These are phyloP conservation scores for Anoncus sp. DNA, from an alignment of 2,888 invertebrate genomes.

Conservation along the genomic window DNA sequence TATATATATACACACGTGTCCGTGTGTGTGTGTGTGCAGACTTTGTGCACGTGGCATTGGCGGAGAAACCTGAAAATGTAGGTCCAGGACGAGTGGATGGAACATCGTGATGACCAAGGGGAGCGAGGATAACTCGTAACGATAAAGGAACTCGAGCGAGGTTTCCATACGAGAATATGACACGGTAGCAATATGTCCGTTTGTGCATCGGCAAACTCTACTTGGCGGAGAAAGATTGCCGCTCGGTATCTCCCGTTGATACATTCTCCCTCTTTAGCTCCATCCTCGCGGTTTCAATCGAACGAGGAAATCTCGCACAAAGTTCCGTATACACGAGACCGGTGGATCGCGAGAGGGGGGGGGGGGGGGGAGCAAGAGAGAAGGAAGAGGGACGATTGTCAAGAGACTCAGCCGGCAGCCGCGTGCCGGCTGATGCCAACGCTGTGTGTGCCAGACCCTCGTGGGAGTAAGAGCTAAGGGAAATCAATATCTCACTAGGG, in stretches of 20 bases:
- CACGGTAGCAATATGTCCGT: conserved; percentile 36
- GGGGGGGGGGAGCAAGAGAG: conserved; percentile 6
- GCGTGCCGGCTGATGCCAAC: conserved; percentile 69
- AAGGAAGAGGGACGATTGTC: conserved; percentile 39
- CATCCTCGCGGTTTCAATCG: background rate
- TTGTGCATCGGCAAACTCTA: conserved; percentile 29
- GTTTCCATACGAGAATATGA: background rate
- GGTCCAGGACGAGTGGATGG: conserved; percentile 47
- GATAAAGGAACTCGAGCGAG: conserved; percentile 29
- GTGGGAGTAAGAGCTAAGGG: conserved; percentile 82
- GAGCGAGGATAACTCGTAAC: conserved; percentile 16
- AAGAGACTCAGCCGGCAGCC: conserved; percentile 67
- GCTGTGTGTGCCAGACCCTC: conserved; percentile 76
- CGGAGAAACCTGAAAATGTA: conserved; percentile 14
- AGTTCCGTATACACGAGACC: conserved; percentile 32
- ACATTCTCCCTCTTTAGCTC: background rate
- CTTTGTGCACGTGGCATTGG: conserved; percentile 27
- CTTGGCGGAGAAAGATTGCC: conserved; percentile 35
- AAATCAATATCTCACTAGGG: conserved; percentile 83
- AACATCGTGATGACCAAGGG: conserved; percentile 7
- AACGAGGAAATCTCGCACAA: conserved; percentile 37
- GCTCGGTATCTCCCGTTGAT: conserved; percentile 20
- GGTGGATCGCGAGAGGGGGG: background rate
- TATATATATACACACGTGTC: too few relatives aligned
- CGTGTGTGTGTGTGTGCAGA: background rate